phyloP scores from a whole-genome alignment of 2,113 vertebrate species.

The Poeciliopsis prolifica region DNA sequence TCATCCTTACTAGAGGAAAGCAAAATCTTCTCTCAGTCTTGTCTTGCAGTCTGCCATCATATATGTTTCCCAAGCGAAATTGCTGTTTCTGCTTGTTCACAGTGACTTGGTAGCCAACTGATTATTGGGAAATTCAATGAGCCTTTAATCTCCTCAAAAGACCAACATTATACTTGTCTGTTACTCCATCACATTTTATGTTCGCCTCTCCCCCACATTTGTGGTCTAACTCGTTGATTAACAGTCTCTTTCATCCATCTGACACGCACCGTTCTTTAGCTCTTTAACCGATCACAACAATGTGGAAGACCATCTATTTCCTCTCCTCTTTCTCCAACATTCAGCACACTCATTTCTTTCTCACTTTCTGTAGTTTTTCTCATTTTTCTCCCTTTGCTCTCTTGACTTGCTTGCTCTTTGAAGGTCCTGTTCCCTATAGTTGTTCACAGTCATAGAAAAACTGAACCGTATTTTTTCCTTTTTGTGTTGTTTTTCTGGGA shows the following conservation, averaged over 20 bases:
- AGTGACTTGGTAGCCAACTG: conserved; percentile 32
- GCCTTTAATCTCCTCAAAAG: conserved; percentile 50
- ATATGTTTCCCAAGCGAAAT: neutral
- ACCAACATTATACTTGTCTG: conserved; percentile 48
- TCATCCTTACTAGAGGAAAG: neutral
- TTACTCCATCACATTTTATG: conserved; percentile 9
- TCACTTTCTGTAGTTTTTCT: neutral
- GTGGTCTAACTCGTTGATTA: conserved; percentile 54
- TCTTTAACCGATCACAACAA: conserved; percentile 60
- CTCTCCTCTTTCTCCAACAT: conserved; percentile 13
- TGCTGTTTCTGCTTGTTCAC: conserved; percentile 11
- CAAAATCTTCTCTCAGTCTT: neutral
- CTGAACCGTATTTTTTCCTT: neutral
- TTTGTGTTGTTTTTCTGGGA: neutral
- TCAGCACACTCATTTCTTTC: conserved; percentile 6
- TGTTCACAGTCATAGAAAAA: conserved; percentile 3
- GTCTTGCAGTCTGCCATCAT: neutral
- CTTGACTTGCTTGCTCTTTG: conserved; percentile 3
- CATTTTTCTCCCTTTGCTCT: conserved; percentile 16
- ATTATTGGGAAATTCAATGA: conserved; percentile 31
- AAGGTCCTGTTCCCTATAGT: neutral
- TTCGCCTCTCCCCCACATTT: conserved; percentile 10
- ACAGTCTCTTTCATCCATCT: conserved; percentile 48
- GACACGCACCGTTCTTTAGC: conserved; percentile 55
- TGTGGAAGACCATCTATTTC: conserved; percentile 58